phyloP scores from a whole-genome alignment of 2,797 vertebrate species.

The Crenichthys baileyi region DNA sequence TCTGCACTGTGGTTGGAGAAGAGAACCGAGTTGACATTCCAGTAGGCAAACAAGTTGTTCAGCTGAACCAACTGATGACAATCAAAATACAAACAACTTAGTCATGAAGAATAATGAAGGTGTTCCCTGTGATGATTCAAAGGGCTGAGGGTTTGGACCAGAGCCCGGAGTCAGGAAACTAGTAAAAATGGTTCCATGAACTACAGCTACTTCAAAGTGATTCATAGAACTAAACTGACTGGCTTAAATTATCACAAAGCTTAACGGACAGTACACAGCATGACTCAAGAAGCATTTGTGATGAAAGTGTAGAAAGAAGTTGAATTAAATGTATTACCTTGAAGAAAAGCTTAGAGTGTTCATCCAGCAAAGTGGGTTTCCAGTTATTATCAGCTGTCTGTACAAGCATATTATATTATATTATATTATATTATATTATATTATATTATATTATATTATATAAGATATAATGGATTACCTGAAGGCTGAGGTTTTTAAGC shows the following conservation, averaged over 20 bases:
- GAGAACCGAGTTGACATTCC: slow-evolving; percentile 93
- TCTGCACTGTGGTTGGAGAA: slow-evolving; percentile 86
- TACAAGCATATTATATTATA: not conserved
- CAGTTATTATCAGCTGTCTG: slow-evolving; percentile 94
- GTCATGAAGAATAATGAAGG: not conserved
- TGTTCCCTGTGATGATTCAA: not conserved
- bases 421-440: not conserved
- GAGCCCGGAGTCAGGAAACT: not conserved
- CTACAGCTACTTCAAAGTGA: not conserved
- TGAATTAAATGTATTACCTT: slow-evolving; percentile 84
- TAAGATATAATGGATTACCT: slow-evolving; percentile 81
- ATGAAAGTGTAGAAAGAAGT: not conserved
- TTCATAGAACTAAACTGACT: not conserved
- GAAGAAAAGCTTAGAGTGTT: slow-evolving; percentile 91
- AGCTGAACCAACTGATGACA: slow-evolving; percentile 87
- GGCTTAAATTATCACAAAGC: not conserved
- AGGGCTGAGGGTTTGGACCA: slow-evolving; percentile 13
- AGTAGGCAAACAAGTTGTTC: slow-evolving; percentile 96
- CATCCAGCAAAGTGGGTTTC: slow-evolving; percentile 93
- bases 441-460: not conserved
- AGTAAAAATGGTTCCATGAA: not conserved
- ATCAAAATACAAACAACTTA: slow-evolving; percentile 31
- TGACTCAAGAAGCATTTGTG: not conserved
- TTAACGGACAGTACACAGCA: not conserved
- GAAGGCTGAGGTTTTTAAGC: slow-evolving; percentile 95